Percentiles rank a stretch among this genome's conserved stretches.
Evolutionary conservation across 2,888 invertebrate species (phyloP).

Genomic region (Drosophila merina): DNA sequence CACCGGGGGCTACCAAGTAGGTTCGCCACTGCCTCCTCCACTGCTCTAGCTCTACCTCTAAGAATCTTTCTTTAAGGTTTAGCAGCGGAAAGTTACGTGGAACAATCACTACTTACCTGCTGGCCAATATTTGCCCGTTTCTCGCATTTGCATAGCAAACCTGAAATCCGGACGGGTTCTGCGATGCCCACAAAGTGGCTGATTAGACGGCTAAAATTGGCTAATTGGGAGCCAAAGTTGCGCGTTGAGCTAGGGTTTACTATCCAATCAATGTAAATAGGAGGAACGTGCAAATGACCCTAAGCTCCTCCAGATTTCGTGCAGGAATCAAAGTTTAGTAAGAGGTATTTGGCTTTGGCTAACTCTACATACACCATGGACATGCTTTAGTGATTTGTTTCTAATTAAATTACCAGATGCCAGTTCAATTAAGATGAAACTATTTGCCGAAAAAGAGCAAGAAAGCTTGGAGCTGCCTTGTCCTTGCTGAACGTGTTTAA

Average conservation of each 20-base stretch:
- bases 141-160: constrained; percentile 30
- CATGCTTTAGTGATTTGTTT: constrained; percentile 3
- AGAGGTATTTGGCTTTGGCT: too few relatives aligned
- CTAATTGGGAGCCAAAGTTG: constrained; percentile 45
- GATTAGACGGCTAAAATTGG: constrained; percentile 45
- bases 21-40: too few relatives aligned
- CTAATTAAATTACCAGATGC: constrained; percentile 25
- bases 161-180: constrained; percentile 33
- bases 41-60: too few relatives aligned
- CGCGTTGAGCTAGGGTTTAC: constrained; percentile 11
- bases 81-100: constrained; percentile 13
- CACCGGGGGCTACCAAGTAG: neutral
- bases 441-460: neutral
- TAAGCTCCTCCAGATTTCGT: neutral
- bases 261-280: constrained; percentile 40
- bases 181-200: constrained; percentile 25
- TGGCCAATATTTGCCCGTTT: constrained; percentile 9
- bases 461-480: neutral
- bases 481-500: constrained; percentile 14
- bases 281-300: constrained; percentile 46
- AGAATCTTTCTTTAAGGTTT: constrained; percentile 8
- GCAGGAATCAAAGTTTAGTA: neutral
- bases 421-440: neutral
- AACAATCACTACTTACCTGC: neutral
- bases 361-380: too few relatives aligned